These are phyloP conservation scores for Neuroscelio doddi DNA, from an alignment of 2,888 invertebrate species.

Conservation along the genomic window DNA sequence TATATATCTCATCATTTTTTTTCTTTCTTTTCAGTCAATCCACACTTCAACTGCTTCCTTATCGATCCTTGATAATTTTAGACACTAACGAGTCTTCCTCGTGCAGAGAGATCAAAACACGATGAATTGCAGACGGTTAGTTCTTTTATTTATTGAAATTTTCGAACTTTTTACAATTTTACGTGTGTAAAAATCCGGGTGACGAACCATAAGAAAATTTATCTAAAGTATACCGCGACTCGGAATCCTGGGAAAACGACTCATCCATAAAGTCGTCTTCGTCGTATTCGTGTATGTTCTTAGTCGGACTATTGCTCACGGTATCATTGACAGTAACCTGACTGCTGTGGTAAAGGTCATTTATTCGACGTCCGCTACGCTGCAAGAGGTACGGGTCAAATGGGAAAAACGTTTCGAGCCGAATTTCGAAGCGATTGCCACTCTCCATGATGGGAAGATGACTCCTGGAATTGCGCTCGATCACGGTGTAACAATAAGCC, in stretches of 20 bases:
- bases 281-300: slow-evolving; percentile 46
- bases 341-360: slow-evolving; percentile 73
- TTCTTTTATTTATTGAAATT: too few species aligned
- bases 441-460: slow-evolving; percentile 76
- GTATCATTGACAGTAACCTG: slow-evolving; percentile 55
- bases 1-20: too few species aligned
- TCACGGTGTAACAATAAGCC: slow-evolving; percentile 92
- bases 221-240: slow-evolving; percentile 39
- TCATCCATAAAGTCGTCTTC: slow-evolving; percentile 59
- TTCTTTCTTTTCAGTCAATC: too few species aligned
- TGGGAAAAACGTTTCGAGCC: slow-evolving; percentile 86
- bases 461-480: slow-evolving; percentile 86
- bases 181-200: slow-evolving; percentile 50
- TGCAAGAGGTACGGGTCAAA: slow-evolving; percentile 90
- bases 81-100: slow-evolving; percentile 11
- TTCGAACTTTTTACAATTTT: slow-evolving; percentile 14
- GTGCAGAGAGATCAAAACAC: slow-evolving; percentile 8
- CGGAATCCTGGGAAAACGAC: slow-evolving; percentile 46
- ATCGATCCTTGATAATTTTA: too few species aligned
- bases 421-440: slow-evolving; percentile 72
- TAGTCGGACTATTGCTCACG: slow-evolving; percentile 14
- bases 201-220: slow-evolving; percentile 55
- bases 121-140: slow-evolving; percentile 10
- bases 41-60: too few species aligned
- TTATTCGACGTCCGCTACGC: slow-evolving; percentile 72